A percentile compares a stretch with the other conserved stretches of the same genome.
Conservation (phyloP, 1,140 invertebrate species). For the Palaemon carinicauda region DNA sequence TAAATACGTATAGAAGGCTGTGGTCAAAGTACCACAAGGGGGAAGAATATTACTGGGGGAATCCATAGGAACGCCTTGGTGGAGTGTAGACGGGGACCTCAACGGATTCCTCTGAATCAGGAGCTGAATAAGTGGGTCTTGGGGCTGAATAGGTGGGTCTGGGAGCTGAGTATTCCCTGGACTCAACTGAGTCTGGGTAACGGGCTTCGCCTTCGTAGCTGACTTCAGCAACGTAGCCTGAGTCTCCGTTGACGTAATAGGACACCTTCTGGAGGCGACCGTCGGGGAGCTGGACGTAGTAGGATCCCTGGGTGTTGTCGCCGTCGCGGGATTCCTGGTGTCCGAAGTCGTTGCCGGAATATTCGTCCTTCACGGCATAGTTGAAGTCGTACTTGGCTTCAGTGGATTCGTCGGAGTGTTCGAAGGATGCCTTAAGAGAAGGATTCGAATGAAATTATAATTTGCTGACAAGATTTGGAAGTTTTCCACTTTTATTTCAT, state of each 20-base stretch:
- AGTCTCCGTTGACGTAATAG: neutral
- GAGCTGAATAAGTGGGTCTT: neutral
- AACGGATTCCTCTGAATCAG: neutral
- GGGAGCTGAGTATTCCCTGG: neutral
- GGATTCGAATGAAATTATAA: no score
- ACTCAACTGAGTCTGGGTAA: neutral
- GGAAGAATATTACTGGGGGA: no score
- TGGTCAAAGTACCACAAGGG: no score
- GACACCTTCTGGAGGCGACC: neutral
- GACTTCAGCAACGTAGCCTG: slow-evolving; percentile 1
- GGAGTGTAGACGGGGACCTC: neutral
- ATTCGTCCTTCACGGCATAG: neutral
- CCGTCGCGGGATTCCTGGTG: slow-evolving; percentile 11
- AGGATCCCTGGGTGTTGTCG: slow-evolving; percentile 7
- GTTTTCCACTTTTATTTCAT: no score
- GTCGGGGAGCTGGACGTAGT: slow-evolving; percentile 18
- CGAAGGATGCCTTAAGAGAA: neutral
- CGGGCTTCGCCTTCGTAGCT: neutral
- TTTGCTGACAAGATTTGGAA: no score
- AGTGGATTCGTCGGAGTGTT: neutral
- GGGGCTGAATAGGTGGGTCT: neutral
- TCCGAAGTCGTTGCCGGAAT: neutral
- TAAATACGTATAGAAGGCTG: no score
- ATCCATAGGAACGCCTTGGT: no score
- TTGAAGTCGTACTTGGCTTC: slow-evolving; percentile 7